Conservation (phyloP, 2,888 invertebrate species). For the Cepaea hortensis region DNA sequence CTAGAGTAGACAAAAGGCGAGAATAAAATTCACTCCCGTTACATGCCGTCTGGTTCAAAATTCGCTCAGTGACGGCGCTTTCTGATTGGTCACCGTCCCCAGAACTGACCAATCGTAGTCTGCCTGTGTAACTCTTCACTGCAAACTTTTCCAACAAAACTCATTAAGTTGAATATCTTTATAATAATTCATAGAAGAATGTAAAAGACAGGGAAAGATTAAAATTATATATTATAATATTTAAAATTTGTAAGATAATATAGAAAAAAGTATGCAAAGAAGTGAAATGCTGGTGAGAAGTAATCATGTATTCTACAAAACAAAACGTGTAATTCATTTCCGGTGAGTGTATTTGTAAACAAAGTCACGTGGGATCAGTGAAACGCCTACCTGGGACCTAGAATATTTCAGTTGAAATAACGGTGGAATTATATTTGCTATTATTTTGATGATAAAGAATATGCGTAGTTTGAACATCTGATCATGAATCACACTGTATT, state of each 20-base stretch:
- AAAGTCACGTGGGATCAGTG: slow-evolving; percentile 21
- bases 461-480: neutral
- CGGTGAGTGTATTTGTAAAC: slow-evolving; percentile 27
- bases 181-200: neutral
- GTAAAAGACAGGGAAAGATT: neutral
- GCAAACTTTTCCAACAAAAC: too few species aligned
- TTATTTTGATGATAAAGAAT: too few species aligned
- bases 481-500: neutral
- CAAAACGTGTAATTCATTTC: slow-evolving; percentile 7
- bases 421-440: neutral
- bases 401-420: neutral
- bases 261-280: neutral
- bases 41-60: slow-evolving; percentile 11
- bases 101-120: neutral
- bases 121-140: neutral
- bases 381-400: neutral
- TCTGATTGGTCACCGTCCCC: slow-evolving; percentile 5
- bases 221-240: neutral
- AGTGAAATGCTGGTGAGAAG: neutral
- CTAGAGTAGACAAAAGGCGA: neutral
- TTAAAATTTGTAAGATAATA: neutral
- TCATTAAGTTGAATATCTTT: neutral
- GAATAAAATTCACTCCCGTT: too few species aligned
- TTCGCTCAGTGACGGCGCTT: neutral
- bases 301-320: neutral